Conservation (phyloP, 2,113 vertebrate species). For the Larimichthys polyactis region DNA sequence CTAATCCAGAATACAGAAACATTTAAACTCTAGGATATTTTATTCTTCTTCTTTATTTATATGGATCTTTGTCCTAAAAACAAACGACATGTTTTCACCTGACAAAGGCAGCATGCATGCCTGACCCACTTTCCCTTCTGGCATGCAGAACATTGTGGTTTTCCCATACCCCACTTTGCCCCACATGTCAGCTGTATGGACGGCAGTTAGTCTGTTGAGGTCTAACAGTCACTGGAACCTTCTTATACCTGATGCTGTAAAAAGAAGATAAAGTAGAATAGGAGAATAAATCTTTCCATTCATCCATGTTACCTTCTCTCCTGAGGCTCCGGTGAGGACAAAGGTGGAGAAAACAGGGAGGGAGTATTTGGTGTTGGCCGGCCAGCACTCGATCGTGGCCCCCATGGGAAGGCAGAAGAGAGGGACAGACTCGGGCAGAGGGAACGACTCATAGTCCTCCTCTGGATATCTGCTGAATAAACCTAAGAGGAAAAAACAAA, state of each 20-base stretch:
- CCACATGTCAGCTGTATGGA: conserved; percentile 21
- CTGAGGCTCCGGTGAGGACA: conserved; percentile 96
- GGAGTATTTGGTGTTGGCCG: conserved; percentile 94
- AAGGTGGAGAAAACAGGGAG: conserved; percentile 98
- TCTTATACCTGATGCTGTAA: conserved; percentile 13
- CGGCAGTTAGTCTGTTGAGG: conserved; percentile 45
- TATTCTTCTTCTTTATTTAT: too few species aligned
- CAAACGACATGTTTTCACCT: conserved; percentile 14
- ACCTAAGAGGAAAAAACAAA: conserved; percentile 82
- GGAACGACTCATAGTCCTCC: conserved; percentile 97
- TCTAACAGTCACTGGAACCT: conserved; percentile 28
- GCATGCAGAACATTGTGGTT: conserved; percentile 28
- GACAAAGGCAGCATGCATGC: conserved; percentile 12
- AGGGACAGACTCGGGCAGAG: conserved; percentile 96
- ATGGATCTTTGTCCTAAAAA: background rate
- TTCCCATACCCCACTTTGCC: background rate
- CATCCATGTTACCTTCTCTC: conserved; percentile 90
- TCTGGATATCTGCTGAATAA: conserved; percentile 96
- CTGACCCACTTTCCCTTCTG: conserved; percentile 58
- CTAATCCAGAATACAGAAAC: too few species aligned
- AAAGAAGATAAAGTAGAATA: background rate
- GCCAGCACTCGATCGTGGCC: conserved; percentile 97
- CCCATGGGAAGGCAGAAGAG: conserved; percentile 99
- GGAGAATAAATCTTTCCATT: background rate
- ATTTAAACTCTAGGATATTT: background rate